Percentiles rank a stretch among this genome's conserved stretches.
These are phyloP conservation scores for Oscheius myriophilus DNA, from an alignment of 2,888 invertebrate species.

Conservation along the genomic window DNA sequence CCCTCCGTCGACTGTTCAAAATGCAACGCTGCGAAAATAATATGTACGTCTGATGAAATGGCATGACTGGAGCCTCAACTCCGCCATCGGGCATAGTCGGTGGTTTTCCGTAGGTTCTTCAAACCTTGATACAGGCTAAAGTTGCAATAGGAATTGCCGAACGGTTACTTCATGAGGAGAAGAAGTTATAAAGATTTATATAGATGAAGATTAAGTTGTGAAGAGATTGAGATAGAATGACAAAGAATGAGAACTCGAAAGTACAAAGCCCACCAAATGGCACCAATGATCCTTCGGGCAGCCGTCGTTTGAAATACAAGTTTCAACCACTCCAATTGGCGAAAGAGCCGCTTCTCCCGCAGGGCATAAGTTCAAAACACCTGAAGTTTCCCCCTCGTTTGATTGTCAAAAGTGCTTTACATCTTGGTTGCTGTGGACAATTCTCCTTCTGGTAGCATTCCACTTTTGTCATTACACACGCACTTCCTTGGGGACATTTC, in stretches of 20 bases:
- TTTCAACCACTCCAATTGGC: conserved; percentile 50
- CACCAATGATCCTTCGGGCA: conserved; percentile 61
- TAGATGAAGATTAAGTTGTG: neutral
- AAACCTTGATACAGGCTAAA: too few species aligned
- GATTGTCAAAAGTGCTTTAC: conserved; percentile 29
- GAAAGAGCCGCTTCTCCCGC: conserved; percentile 50
- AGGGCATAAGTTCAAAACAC: conserved; percentile 59
- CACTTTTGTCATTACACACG: conserved; percentile 59
- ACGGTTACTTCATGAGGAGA: too few species aligned
- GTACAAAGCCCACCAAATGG: conserved; percentile 46
- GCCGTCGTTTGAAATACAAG: conserved; percentile 45
- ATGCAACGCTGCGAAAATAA: too few species aligned
- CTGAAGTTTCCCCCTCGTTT: conserved; percentile 28
- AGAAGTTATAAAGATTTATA: too few species aligned
- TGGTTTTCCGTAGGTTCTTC: too few species aligned
- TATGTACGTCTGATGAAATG: too few species aligned
- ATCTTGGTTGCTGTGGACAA: conserved; percentile 64
- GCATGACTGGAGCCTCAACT: too few species aligned
- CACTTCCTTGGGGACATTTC: conserved; percentile 57
- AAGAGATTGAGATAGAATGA: neutral
- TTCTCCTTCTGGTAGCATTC: conserved; percentile 56
- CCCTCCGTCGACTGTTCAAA: too few species aligned
- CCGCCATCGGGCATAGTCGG: too few species aligned
- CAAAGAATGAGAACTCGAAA: neutral
- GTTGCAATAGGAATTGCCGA: too few species aligned